Conservation (phyloP, 2,797 vertebrate genomes). For the Antrozous pallidus region DNA sequence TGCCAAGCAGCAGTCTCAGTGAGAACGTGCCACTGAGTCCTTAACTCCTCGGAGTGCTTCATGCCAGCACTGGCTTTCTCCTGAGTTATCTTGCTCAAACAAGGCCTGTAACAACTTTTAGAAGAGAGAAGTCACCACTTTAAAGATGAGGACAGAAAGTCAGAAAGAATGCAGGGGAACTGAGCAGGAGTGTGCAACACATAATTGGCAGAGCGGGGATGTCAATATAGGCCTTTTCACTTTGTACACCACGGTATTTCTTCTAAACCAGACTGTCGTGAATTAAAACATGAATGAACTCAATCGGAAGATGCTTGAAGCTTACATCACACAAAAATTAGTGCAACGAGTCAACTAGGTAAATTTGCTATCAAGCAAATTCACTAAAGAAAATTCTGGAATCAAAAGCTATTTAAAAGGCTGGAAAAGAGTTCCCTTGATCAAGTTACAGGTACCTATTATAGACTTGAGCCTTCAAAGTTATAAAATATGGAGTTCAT, state of each 20-base stretch:
- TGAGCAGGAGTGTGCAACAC: not conserved
- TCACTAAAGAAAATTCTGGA: not conserved
- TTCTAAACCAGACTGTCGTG: not conserved
- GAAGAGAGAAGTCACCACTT: not conserved
- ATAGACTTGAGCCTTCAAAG: not conserved
- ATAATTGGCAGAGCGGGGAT: not conserved
- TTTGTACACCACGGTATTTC: not conserved
- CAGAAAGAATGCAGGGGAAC: not conserved
- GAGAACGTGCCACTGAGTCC: not conserved
- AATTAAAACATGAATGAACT: not conserved
- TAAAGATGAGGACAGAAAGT: not conserved
- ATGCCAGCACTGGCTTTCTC: not conserved
- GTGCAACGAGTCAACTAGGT: not conserved
- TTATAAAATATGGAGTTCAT: not conserved
- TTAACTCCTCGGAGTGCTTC: rapidly evolving
- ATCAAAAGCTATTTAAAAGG: not conserved
- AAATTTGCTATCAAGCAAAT: not conserved
- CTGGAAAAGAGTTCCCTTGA: not conserved
- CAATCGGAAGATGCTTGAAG: not conserved
- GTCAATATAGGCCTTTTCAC: not conserved
- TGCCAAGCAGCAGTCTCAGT: not conserved
- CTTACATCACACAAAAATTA: not conserved
- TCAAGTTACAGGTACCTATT: not conserved
- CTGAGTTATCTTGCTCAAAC: too few species aligned
- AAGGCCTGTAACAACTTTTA: not conserved